Evolutionary conservation across 2,797 vertebrate genomes (phyloP).

Genomic region (Pseudocheirus occidentalis): DNA sequence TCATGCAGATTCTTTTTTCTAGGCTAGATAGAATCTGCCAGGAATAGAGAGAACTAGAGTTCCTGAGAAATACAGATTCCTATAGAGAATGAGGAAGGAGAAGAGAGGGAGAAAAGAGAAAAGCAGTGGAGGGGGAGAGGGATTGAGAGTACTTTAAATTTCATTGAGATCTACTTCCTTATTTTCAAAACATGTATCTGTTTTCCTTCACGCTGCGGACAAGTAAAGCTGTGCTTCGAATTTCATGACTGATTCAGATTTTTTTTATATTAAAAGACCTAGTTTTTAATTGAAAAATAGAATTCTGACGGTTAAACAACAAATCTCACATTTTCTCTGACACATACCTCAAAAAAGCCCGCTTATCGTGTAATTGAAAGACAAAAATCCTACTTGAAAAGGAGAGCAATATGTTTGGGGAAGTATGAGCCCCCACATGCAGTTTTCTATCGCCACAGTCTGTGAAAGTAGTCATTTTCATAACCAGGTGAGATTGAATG

Average conservation of each 20-base stretch:
- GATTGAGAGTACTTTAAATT: constrained; percentile 5
- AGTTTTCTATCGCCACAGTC: neutral
- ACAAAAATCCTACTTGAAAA: neutral
- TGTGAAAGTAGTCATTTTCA: constrained; percentile 57
- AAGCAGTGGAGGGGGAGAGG: neutral
- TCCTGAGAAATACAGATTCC: neutral
- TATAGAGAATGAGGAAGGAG: accelerated
- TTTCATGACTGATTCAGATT: constrained; percentile 46
- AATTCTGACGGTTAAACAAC: constrained; percentile 25
- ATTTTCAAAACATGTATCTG: constrained; percentile 50
- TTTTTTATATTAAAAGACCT: constrained; percentile 30
- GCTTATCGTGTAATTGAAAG: neutral
- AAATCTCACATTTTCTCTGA: neutral
- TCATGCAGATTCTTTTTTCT: neutral
- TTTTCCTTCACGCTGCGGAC: neutral
- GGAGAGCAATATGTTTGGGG: constrained; percentile 55
- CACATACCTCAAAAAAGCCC: neutral
- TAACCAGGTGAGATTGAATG: constrained; percentile 52
- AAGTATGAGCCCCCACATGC: constrained; percentile 61
- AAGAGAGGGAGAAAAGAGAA: neutral
- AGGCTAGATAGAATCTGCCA: neutral
- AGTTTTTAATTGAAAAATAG: constrained; percentile 46
- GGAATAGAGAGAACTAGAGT: neutral
- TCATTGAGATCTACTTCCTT: constrained; percentile 2
- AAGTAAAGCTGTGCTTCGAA: neutral